Evolutionary conservation across 1,140 invertebrate genomes (phyloP).

Genomic region (Atta colombica): DNA sequence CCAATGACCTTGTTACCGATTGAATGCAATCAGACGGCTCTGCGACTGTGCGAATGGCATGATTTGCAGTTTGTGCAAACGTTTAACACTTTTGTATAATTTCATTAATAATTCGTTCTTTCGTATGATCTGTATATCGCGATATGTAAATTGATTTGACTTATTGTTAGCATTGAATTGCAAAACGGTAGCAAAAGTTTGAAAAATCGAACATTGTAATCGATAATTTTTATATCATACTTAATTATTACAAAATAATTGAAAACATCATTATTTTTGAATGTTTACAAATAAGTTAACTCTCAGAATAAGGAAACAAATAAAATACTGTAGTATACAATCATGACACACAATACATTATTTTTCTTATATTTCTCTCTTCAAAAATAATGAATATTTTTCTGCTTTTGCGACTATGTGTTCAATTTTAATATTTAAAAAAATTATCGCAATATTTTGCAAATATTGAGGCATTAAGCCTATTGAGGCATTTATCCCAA

Average conservation of each 20-base stretch:
- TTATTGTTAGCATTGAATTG: background rate
- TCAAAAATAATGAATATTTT: background rate
- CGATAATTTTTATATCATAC: background rate
- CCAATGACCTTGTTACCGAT: constrained; percentile 60
- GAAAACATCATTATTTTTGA: background rate
- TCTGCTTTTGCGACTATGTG: background rate
- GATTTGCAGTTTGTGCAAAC: constrained; percentile 58
- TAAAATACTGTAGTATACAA: background rate
- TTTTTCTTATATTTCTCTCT: background rate
- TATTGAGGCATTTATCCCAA: background rate
- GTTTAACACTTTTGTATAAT: constrained; percentile 42
- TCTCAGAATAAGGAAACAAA: background rate
- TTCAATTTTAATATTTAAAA: background rate
- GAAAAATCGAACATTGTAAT: background rate
- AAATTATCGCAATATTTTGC: background rate
- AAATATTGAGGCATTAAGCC: background rate
- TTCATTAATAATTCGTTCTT: constrained; percentile 38
- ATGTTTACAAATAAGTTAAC: background rate
- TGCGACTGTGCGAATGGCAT: constrained; percentile 24
- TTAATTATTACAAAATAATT: background rate
- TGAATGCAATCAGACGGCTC: constrained; percentile 45
- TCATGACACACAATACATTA: background rate
- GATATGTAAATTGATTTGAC: background rate
- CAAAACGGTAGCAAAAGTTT: background rate
- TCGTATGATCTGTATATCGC: background rate